A percentile compares a stretch with the other conserved stretches of the same genome.
Conservation (phyloP, 1,140 invertebrate genomes). For the Pogonus chalceus region DNA sequence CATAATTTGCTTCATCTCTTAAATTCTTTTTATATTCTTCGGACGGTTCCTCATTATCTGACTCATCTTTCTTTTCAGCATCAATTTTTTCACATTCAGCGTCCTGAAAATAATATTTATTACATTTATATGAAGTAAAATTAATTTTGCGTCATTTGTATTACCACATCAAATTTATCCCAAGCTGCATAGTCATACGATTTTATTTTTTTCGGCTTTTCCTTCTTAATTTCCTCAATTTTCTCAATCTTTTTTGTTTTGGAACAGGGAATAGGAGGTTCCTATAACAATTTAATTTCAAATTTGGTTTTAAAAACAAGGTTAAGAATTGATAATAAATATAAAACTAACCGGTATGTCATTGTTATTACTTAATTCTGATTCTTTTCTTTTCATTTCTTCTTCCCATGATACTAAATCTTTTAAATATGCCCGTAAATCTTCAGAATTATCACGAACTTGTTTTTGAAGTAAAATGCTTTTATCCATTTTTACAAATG, state of each 20-base stretch:
- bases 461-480: constrained; percentile 53
- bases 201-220: constrained; percentile 34
- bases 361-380: not conserved
- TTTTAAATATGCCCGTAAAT: constrained; percentile 58
- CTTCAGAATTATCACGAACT: constrained; percentile 60
- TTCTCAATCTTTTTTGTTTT: constrained; percentile 32
- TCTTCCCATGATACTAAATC: constrained; percentile 76
- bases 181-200: constrained; percentile 59
- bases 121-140: not conserved
- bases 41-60: constrained; percentile 38
- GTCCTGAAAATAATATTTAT: constrained; percentile 39
- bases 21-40: constrained; percentile 37
- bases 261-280: constrained; percentile 36
- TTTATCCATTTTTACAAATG: constrained; percentile 34
- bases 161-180: constrained; percentile 66
- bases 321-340: not conserved
- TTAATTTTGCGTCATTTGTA: constrained; percentile 23
- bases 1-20: constrained; percentile 42
- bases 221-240: constrained; percentile 39
- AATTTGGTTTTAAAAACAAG: not conserved
- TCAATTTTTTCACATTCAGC: constrained; percentile 61
- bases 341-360: constrained; percentile 1
- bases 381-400: constrained; percentile 74
- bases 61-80: constrained; percentile 28
- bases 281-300: not conserved